phyloP scores from a whole-genome alignment of 92 coral and sea anemone species.

The Diadumene lineata region DNA sequence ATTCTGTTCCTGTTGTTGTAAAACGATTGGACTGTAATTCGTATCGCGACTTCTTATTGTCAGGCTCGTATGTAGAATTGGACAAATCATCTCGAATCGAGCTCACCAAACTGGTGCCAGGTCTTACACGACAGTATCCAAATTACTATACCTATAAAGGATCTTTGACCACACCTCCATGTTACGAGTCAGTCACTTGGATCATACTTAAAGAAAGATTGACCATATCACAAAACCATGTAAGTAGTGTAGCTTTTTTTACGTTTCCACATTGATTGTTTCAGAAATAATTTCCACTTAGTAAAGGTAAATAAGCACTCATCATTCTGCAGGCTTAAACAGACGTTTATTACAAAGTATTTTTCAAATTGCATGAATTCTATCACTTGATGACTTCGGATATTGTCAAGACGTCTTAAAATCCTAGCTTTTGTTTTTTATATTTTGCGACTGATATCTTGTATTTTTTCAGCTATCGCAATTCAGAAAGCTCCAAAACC shows the following conservation, averaged over 20 bases:
- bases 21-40: neutral
- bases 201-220: slow-evolving; percentile 56
- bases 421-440: no score
- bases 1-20: no score
- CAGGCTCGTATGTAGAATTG: slow-evolving; percentile 14
- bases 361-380: no score
- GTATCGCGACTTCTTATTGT: neutral
- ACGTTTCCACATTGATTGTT: no score
- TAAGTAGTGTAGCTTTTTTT: no score
- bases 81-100: slow-evolving; percentile 17
- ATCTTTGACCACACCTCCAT: slow-evolving; percentile 80
- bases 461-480: slow-evolving; percentile 31
- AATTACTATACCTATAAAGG: slow-evolving; percentile 73
- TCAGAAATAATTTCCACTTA: no score
- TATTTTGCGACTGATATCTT: neutral
- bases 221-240: slow-evolving; percentile 62
- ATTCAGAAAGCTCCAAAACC: slow-evolving; percentile 36
- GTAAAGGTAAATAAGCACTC: no score
- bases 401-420: no score
- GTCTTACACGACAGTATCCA: slow-evolving; percentile 17
- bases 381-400: no score
- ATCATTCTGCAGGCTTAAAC: no score
- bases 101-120: slow-evolving; percentile 33
- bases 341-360: no score
- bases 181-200: slow-evolving; percentile 77